Base-by-base conservation (phyloP, 2,888 invertebrate genomes). In the Ptilodon capucinus region DNA sequence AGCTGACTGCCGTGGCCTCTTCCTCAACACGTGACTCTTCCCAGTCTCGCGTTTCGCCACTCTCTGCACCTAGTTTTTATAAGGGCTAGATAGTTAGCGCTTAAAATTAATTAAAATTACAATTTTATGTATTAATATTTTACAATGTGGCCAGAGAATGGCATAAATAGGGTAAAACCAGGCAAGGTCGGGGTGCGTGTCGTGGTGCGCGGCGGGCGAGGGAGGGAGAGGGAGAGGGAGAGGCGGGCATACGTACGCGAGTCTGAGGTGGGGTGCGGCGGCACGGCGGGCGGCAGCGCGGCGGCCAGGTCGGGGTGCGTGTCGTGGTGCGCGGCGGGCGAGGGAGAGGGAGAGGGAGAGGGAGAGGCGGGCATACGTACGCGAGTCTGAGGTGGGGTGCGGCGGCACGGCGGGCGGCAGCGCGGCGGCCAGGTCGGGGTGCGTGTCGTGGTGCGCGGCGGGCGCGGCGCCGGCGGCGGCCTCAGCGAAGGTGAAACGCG, bases 371-470 rank as follows among this genome's bases (percentile, higher is more conserved):
- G 5, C 11, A 18, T 62, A 69, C 65, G 53, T 2, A 65, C 68
- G 72, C 8, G 59, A 52, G 57, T 68, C 60, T 44, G 65, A 36
- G 46, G 56, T 32, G 54, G 50, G 57, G 47, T 45, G 47, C 57
- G 44, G 44, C 57, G 62, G 53, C 48, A 57, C 51, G 59, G 65
- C 54, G 57, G 52, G 80, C 55, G 89, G 88, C 71, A 88, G 76
- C 60, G 91, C 88, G 68, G 88, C 83, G 51, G 94, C 92, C 28
- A 95, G 90, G 83, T 95, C 95, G 78, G 95, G 93, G 74, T 95
- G 92, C 40, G 95, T 94, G 79, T 95, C 95, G 81, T 95, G 95
- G 91, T 95, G 94, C 59, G 93, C 92, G 75, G 94, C 94, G 40
- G 46, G 44, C 38, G 51, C 49, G 92, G 94, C 92, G 76, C 59